Evolutionary conservation across 2,113 vertebrate genomes (phyloP).

Genomic region (Cisticola juncidis): DNA sequence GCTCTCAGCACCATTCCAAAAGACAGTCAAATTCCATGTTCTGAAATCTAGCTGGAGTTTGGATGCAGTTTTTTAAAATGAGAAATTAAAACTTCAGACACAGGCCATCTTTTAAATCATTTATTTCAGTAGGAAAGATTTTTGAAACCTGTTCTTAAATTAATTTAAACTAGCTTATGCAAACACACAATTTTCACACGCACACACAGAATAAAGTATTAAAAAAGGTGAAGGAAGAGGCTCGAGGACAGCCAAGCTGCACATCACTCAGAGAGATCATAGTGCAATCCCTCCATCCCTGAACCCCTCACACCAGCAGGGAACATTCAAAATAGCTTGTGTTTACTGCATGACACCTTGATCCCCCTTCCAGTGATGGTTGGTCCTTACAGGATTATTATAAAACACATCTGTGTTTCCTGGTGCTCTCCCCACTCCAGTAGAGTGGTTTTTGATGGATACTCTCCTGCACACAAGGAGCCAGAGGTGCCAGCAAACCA

Average conservation of each 20-base stretch:
- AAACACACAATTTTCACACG: conserved; percentile 75
- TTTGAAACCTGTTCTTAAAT: conserved; percentile 76
- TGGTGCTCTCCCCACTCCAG: background rate
- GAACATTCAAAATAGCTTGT: conserved; percentile 65
- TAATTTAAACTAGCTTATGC: conserved; percentile 73
- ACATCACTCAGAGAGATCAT: conserved; percentile 90
- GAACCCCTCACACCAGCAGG: conserved; percentile 1
- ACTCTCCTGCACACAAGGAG: background rate
- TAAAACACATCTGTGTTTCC: background rate
- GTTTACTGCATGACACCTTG: conserved; percentile 16
- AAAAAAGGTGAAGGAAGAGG: conserved; percentile 66
- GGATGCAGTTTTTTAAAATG: background rate
- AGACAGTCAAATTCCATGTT: background rate
- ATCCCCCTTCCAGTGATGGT: background rate
- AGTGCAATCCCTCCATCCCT: conserved; percentile 67
- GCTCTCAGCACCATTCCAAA: background rate
- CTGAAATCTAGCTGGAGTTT: background rate
- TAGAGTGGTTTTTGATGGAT: background rate
- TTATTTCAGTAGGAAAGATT: conserved; percentile 84
- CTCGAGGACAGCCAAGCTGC: conserved; percentile 70
- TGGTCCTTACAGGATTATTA: background rate
- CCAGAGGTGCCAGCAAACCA: background rate
- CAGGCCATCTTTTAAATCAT: conserved; percentile 71
- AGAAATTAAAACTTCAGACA: conserved; percentile 54
- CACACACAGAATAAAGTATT: conserved; percentile 57